These are phyloP conservation scores for Urocitellus parryii DNA, from an alignment of 2,113 vertebrate genomes.

Conservation along the genomic window DNA sequence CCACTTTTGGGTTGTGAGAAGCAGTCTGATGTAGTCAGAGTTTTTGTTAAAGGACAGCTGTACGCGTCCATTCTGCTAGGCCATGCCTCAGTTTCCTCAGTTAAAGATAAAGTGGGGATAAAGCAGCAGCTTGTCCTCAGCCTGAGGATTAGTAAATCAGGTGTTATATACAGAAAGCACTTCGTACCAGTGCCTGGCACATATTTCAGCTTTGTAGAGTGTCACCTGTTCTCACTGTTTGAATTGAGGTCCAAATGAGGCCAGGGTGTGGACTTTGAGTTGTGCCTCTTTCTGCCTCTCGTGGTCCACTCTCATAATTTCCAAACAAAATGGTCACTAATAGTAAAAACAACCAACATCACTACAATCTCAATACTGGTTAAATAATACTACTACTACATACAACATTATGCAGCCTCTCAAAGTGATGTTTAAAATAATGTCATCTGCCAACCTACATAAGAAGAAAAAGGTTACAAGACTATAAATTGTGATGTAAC, in stretches of 20 bases:
- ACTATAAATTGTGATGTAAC: not conserved
- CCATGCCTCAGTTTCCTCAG: not conserved
- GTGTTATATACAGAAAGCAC: not conserved
- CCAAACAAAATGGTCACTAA: not conserved
- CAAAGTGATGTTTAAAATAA: no score
- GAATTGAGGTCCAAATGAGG: not conserved
- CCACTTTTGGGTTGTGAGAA: conserved; percentile 8
- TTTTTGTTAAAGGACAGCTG: not conserved
- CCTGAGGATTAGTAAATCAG: not conserved
- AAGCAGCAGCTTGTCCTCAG: not conserved
- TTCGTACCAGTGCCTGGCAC: not conserved
- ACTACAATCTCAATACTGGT: no score
- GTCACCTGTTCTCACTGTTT: not conserved
- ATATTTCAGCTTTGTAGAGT: not conserved
- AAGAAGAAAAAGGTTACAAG: not conserved
- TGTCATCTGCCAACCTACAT: not conserved
- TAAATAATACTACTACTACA: not conserved
- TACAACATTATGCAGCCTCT: rapidly evolving
- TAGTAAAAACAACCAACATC: not conserved
- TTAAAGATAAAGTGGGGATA: not conserved
- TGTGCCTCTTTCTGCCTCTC: not conserved
- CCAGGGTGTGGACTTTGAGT: not conserved
- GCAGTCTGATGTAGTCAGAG: not conserved
- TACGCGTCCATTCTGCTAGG: rapidly evolving
- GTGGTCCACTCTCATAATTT: not conserved